phyloP scores from a whole-genome alignment of 1,140 invertebrate species.

The Drosophila nannoptera region DNA sequence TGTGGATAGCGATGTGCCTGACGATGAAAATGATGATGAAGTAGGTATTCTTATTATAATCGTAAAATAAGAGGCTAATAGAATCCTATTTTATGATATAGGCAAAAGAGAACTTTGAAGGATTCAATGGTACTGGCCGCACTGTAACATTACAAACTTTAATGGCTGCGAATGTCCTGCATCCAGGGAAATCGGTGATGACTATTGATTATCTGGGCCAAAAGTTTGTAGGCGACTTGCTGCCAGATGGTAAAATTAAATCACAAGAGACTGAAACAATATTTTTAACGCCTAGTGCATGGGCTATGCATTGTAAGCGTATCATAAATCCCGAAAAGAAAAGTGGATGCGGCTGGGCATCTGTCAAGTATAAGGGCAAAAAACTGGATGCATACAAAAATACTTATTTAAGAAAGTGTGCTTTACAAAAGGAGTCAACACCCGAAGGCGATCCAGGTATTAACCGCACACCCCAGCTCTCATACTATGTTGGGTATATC shows the following conservation, averaged over 20 bases:
- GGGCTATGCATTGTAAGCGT: constrained; percentile 94
- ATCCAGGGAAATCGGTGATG: constrained; percentile 89
- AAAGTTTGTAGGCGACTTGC: constrained; percentile 92
- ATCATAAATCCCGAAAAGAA: constrained; percentile 95
- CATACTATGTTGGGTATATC: not conserved
- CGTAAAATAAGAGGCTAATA: not conserved
- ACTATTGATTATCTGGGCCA: constrained; percentile 95
- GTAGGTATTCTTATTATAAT: constrained; percentile 34
- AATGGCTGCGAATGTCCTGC: constrained; percentile 89
- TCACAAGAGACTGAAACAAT: constrained; percentile 92
- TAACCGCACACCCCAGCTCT: too few species aligned
- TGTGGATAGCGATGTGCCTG: constrained; percentile 68
- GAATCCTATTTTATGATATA: constrained; percentile 16
- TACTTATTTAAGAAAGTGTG: constrained; percentile 86
- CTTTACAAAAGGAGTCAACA: constrained; percentile 81
- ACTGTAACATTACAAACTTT: constrained; percentile 90
- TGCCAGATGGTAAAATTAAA: constrained; percentile 92
- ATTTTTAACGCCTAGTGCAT: constrained; percentile 93
- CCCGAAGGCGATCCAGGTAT: constrained; percentile 75
- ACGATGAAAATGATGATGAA: constrained; percentile 76
- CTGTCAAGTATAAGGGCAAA: constrained; percentile 89
- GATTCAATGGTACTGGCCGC: constrained; percentile 81
- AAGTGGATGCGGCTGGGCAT: constrained; percentile 94
- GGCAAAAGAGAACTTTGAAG: constrained; percentile 77
- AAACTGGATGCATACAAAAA: constrained; percentile 93